Evolutionary conservation across 2,113 vertebrate genomes (phyloP), one percentile per base, ranked within the genome.

Genomic region (Hystrix brachyura): DNA sequence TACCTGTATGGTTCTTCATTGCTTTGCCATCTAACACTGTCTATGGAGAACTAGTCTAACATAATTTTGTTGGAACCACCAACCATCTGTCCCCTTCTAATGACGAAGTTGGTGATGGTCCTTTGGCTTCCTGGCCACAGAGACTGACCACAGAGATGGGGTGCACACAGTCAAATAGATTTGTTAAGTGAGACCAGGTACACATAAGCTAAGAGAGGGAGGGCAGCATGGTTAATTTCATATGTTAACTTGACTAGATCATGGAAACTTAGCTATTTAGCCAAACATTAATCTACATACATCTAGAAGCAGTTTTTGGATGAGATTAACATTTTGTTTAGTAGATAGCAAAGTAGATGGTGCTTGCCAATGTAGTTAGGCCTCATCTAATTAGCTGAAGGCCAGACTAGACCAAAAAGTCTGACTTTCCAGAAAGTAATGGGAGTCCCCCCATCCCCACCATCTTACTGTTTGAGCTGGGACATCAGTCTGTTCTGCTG

Each of bases 1-100:
- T 72, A 13, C 9, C 55, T 48, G 53, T 27, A 3, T 5, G 34
- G 32, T 5, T 57, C 43, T 5, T 15, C 2, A 3, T 5, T 10
- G 27, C 64, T 71, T 10, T 9, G 72, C n/a, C 10, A 13, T 34
- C 43, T 4, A 5, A 34, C n/a, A 18, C 0, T 34, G 8, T 29
- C 43, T 32, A 5, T 51, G 19, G 25, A 29, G 19, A 18, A 1
- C 5, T 19, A 3, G 18, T 17, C 38, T 5, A 13, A 10, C 13
- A 13, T 0, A 34, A 14, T 34, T 21, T 46, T 10, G 2, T 21
- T 38, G 14, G 17, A 25, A 15, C 15, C 21, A 15, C 2, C 9
- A 14, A 11, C 32, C 21, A 65, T 59, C 85, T 23, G 5, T 48
- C 8, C 32, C 25, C 27, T 65, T 67, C 23, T 34, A 25, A 32